phyloP scores from a whole-genome alignment of 23 tunicate genomes.

The Oikopleura dioica region DNA sequence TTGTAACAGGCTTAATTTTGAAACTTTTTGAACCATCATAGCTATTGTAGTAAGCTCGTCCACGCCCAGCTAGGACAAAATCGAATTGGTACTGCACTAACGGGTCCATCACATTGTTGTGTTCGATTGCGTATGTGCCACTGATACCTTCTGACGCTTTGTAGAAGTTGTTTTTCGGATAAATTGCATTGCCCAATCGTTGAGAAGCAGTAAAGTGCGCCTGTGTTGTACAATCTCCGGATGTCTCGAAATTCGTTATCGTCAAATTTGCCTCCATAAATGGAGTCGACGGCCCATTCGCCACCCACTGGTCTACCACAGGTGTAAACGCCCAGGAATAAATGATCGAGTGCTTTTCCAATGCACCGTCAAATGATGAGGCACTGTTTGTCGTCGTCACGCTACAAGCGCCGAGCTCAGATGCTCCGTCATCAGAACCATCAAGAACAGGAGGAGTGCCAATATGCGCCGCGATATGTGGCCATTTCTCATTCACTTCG shows the following conservation, averaged over 20 bases:
- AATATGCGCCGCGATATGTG: neutral
- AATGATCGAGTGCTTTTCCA: neutral
- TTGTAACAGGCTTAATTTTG: neutral
- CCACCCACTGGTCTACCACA: neutral
- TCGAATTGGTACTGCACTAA: neutral
- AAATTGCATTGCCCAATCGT: neutral
- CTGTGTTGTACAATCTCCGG: neutral
- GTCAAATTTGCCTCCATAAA: neutral
- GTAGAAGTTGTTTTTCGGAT: neutral
- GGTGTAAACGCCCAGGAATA: neutral
- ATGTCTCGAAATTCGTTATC: neutral
- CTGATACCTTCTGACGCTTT: neutral
- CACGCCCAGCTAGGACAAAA: neutral
- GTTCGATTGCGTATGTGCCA: neutral
- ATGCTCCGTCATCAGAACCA: neutral
- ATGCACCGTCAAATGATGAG: neutral
- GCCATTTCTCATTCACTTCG: neutral
- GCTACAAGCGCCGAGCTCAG: neutral
- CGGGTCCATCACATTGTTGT: neutral
- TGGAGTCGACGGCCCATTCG: neutral
- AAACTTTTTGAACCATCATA: neutral
- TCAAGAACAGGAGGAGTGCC: neutral
- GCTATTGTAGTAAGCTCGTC: neutral
- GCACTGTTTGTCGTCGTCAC: neutral
- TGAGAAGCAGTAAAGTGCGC: neutral